Conservation (phyloP, 2,797 vertebrate genomes). For the Sebastes steindachneri region DNA sequence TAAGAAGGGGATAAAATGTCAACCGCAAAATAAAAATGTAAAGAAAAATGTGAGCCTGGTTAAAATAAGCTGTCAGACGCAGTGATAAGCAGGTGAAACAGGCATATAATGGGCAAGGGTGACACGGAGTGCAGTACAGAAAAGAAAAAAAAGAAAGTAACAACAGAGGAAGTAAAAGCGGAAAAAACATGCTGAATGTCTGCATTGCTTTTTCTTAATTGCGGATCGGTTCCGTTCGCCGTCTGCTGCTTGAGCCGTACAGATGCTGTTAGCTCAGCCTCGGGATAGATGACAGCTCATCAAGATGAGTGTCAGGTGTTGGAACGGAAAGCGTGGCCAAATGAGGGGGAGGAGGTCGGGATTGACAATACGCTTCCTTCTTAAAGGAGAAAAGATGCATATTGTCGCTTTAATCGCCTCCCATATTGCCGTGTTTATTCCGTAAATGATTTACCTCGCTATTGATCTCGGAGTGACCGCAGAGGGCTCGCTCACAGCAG, state of each 20-base stretch:
- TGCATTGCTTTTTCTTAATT: slow-evolving; percentile 18
- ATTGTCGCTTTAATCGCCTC: slow-evolving; percentile 6
- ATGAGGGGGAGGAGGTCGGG: slow-evolving; percentile 11
- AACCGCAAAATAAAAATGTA: neutral
- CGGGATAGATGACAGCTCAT: slow-evolving; percentile 33
- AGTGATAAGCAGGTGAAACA: neutral
- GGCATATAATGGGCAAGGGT: neutral
- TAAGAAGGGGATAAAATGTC: neutral
- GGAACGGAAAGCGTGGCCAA: slow-evolving; percentile 10
- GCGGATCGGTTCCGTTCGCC: neutral
- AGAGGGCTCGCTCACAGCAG: neutral
- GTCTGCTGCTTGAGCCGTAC: slow-evolving; percentile 10
- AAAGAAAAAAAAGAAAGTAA: neutral
- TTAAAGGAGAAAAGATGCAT: neutral
- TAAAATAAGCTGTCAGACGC: neutral
- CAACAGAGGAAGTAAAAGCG: neutral
- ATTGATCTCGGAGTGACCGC: slow-evolving; percentile 21
- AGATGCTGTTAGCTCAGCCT: slow-evolving; percentile 23
- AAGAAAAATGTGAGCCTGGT: neutral
- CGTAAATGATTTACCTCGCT: neutral
- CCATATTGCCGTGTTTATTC: neutral
- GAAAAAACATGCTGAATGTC: neutral
- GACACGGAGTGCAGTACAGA: neutral
- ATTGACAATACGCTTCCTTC: slow-evolving; percentile 9
- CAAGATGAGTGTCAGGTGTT: slow-evolving; percentile 39